Evolutionary conservation across 2,888 invertebrate species (phyloP).

Genomic region (Scrobipalpa atriplicella): DNA sequence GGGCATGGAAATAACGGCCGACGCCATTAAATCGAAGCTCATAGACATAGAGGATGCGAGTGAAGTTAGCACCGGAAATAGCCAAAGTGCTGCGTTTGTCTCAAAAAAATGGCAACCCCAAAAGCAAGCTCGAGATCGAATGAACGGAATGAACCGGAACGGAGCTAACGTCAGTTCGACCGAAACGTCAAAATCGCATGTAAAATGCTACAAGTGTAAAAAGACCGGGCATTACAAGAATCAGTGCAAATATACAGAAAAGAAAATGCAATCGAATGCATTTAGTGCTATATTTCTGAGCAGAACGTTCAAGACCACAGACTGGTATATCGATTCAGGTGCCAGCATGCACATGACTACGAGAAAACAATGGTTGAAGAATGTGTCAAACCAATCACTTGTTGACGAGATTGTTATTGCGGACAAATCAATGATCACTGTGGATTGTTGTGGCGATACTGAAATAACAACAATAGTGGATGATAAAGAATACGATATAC

Average conservation of each 20-base stretch:
- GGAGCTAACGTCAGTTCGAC: neutral
- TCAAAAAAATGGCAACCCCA: neutral
- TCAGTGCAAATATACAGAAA: too few species aligned
- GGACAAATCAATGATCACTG: too few species aligned
- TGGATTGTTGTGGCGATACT: too few species aligned
- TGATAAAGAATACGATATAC: too few species aligned
- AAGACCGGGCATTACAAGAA: too few species aligned
- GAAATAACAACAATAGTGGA: too few species aligned
- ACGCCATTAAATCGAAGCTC: constrained; percentile 38
- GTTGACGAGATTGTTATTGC: too few species aligned
- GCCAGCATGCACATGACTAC: constrained; percentile 39
- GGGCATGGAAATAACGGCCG: constrained; percentile 33
- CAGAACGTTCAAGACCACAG: constrained; percentile 38
- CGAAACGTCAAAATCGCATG: constrained; percentile 33
- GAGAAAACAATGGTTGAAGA: constrained; percentile 34
- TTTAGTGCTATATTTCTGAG: constrained; percentile 41
- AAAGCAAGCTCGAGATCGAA: neutral
- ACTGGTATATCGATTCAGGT: constrained; percentile 38
- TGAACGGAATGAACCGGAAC: neutral
- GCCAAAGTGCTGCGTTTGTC: neutral
- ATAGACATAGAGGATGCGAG: constrained; percentile 24
- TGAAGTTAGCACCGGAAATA: neutral
- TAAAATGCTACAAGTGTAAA: constrained; percentile 40
- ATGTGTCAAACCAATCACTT: constrained; percentile 30
- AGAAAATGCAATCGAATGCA: too few species aligned